Evolutionary conservation across 2,888 invertebrate genomes (phyloP).

Genomic region (Eucera pruinosa): DNA sequence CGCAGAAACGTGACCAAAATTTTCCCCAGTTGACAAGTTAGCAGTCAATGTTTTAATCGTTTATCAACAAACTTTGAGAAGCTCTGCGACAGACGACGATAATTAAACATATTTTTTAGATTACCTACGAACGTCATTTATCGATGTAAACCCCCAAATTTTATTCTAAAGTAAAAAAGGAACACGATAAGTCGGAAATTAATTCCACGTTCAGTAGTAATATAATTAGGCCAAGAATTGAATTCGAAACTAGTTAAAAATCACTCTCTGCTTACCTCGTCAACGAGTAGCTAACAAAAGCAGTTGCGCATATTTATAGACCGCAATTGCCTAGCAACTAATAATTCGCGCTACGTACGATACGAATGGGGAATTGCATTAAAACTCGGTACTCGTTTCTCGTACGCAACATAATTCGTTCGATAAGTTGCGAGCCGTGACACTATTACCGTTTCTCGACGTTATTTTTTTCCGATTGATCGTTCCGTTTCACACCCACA

Average conservation of each 20-base stretch:
- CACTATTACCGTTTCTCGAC: slow-evolving; percentile 5
- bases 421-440: neutral
- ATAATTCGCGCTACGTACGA: neutral
- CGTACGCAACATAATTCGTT: neutral
- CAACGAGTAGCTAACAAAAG: too few species aligned
- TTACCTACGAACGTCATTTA: too few species aligned
- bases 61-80: too few species aligned
- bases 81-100: too few species aligned
- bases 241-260: neutral
- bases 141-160: too few species aligned
- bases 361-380: neutral
- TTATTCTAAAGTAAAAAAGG: neutral
- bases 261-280: too few species aligned
- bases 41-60: too few species aligned
- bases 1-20: too few species aligned
- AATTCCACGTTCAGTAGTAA: neutral
- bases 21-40: too few species aligned
- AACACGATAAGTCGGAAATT: too few species aligned
- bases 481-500: slow-evolving; percentile 23
- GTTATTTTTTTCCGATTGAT: neutral
- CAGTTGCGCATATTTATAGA: neutral
- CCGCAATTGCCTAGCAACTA: neutral
- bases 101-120: too few species aligned
- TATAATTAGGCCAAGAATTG: neutral
- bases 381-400: neutral